These are phyloP conservation scores for Chaetodon auriga DNA, from an alignment of 2,113 vertebrate species.

Conservation along the genomic window DNA sequence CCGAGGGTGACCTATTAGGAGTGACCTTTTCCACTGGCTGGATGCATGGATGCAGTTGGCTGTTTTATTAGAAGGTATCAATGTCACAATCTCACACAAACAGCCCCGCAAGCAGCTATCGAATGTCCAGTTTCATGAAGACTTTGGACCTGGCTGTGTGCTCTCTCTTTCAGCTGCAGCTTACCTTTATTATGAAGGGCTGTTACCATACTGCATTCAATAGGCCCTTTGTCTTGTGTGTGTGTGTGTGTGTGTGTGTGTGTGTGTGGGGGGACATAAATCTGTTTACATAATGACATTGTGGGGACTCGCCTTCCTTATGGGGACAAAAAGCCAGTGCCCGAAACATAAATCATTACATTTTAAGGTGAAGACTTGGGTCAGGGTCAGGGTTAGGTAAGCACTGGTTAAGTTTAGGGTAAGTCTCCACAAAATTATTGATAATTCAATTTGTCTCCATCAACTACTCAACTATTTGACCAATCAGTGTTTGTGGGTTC, in stretches of 20 bases:
- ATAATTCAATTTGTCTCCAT: no score
- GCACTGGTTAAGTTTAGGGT: no score
- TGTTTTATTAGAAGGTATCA: constrained; percentile 80
- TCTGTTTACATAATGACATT: no score
- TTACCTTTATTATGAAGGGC: constrained; percentile 82
- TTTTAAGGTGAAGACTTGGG: no score
- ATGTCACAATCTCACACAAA: constrained; percentile 74
- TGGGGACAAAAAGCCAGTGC: no score
- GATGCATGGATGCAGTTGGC: constrained; percentile 72
- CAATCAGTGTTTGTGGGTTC: no score
- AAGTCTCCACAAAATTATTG: no score
- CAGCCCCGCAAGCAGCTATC: constrained; percentile 77
- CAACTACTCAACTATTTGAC: no score
- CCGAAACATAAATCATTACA: no score
- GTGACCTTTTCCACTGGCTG: constrained; percentile 75
- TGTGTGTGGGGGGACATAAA: no score
- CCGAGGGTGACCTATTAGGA: constrained; percentile 74
- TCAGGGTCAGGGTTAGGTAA: no score
- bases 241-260: constrained; percentile 51
- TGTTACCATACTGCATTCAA: constrained; percentile 83
- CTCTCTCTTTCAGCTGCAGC: constrained; percentile 77
- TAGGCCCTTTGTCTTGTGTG: constrained; percentile 82
- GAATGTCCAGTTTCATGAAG: constrained; percentile 83
- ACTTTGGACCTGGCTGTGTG: constrained; percentile 77
- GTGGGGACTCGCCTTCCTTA: no score